These are phyloP conservation scores for Hypsibius dujardini DNA, from an alignment of 1,140 invertebrate genomes.

Conservation along the genomic window DNA sequence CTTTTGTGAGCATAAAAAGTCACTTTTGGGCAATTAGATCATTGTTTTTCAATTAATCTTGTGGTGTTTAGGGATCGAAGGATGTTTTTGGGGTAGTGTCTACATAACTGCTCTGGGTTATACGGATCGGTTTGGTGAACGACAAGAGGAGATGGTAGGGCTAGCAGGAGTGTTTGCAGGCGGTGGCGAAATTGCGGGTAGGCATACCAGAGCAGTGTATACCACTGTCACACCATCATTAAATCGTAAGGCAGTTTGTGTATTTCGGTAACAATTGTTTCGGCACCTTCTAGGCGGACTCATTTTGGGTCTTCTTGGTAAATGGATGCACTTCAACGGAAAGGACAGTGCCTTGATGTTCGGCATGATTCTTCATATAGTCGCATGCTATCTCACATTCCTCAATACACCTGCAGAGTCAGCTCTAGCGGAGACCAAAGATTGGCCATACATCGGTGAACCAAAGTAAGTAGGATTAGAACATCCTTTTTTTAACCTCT, in stretches of 20 bases:
- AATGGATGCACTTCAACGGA: conserved; percentile 13
- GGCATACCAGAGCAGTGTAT: no score
- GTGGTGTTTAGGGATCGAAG: neutral
- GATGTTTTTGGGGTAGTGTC: neutral
- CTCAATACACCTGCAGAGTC: neutral
- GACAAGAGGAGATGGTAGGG: neutral
- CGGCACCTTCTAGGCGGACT: neutral
- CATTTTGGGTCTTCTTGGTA: neutral
- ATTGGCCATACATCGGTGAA: neutral
- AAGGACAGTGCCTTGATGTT: neutral
- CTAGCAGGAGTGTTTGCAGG: neutral
- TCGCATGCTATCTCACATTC: neutral
- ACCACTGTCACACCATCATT: neutral
- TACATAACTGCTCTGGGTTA: neutral
- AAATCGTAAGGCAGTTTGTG: neutral
- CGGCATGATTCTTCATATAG: neutral
- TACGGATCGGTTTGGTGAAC: neutral
- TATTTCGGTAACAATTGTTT: conserved; percentile 14
- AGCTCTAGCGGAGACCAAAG: neutral
- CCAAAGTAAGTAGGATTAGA: neutral
- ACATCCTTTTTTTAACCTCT: no score
- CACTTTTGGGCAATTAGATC: neutral
- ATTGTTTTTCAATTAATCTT: neutral
- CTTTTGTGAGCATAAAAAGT: no score
- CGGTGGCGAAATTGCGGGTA: neutral